phyloP scores from a whole-genome alignment of 2,797 vertebrate species.

The Peromyscus eremicus region DNA sequence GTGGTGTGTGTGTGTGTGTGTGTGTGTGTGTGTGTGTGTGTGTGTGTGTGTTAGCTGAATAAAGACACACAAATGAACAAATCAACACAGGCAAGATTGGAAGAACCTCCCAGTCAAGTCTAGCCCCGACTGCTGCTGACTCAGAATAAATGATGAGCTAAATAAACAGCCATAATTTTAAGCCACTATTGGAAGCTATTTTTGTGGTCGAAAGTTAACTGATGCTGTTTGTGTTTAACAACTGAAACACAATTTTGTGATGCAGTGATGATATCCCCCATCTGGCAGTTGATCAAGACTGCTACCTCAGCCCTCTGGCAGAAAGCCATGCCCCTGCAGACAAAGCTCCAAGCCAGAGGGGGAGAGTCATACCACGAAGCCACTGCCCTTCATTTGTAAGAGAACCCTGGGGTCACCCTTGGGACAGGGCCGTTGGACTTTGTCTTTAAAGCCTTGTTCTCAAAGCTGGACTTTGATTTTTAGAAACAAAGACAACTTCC shows the following conservation, averaged over 20 bases:
- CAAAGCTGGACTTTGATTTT: conserved; percentile 72
- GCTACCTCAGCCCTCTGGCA: conserved; percentile 47
- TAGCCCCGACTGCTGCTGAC: background rate
- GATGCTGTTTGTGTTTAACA: background rate
- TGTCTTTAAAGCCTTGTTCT: conserved; percentile 65
- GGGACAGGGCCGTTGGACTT: conserved; percentile 63
- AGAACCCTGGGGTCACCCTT: conserved; percentile 49
- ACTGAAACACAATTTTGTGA: conserved; percentile 40
- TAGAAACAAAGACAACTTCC: conserved; percentile 69
- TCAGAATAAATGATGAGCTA: background rate
- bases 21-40: background rate
- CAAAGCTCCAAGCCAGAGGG: conserved; percentile 48
- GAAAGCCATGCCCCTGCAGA: conserved; percentile 9
- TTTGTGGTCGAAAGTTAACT: conserved; percentile 26
- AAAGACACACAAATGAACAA: background rate
- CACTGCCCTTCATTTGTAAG: conserved; percentile 60
- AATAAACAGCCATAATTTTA: conserved; percentile 4
- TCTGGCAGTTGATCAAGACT: background rate
- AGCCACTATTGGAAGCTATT: conserved; percentile 12
- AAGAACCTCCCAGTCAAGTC: conserved; percentile 40
- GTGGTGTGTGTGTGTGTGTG: background rate
- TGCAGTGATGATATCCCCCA: background rate
- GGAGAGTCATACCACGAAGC: conserved; percentile 45
- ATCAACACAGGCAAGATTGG: background rate
- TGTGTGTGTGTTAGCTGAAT: background rate